phyloP scores from a whole-genome alignment of 2,797 vertebrate species.

The Rhabdomys pumilio region DNA sequence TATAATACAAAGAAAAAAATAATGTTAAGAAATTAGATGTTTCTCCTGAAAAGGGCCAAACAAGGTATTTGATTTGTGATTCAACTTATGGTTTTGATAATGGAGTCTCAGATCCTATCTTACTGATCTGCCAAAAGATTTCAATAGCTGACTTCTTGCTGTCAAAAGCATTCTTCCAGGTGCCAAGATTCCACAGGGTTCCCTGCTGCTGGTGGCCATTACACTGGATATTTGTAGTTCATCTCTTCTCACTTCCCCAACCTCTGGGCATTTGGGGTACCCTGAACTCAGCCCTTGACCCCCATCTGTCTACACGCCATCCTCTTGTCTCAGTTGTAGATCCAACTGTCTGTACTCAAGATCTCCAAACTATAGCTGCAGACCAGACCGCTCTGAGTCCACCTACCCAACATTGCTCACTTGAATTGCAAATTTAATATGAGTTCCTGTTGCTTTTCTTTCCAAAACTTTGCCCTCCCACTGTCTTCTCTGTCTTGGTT shows the following conservation, averaged over 20 bases:
- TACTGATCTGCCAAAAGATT: neutral
- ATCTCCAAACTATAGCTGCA: neutral
- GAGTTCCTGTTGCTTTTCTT: neutral
- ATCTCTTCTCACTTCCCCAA: constrained; percentile 2
- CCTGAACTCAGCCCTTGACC: neutral
- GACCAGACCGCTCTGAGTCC: neutral
- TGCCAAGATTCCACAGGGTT: neutral
- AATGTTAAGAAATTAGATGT: constrained; percentile 1
- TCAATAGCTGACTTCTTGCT: neutral
- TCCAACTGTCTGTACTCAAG: neutral
- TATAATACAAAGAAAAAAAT: neutral
- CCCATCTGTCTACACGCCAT: neutral
- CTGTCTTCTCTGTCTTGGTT: neutral
- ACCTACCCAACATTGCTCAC: neutral
- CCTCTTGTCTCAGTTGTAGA: neutral
- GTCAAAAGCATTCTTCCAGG: neutral
- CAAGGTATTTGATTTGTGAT: neutral
- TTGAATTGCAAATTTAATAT: constrained; percentile 4
- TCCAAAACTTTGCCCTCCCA: neutral
- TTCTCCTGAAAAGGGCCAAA: constrained; percentile 30
- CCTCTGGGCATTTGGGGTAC: neutral
- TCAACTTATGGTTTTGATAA: neutral
- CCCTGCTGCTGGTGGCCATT: neutral
- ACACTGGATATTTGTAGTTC: neutral
- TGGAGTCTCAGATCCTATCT: neutral